Percentiles rank a stretch among this genome's conserved stretches.
Conservation (phyloP, 2,888 invertebrate species). For the Patella caerulea region DNA sequence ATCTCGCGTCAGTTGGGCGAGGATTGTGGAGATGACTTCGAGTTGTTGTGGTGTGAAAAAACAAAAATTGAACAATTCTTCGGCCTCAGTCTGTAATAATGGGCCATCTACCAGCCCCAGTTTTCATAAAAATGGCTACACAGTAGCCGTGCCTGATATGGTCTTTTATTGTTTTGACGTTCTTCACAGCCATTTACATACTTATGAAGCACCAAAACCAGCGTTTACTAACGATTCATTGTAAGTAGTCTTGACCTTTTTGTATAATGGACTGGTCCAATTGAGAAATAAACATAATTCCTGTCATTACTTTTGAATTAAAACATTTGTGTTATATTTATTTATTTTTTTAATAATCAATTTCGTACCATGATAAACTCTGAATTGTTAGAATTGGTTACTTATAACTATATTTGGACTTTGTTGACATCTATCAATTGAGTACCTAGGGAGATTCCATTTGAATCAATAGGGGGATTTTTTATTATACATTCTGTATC, state of each 20-base stretch:
- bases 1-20: constrained; percentile 34
- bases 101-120: constrained; percentile 71
- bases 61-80: constrained; percentile 84
- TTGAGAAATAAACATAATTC: neutral
- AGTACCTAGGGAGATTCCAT: too few relatives aligned
- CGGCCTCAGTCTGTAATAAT: constrained; percentile 69
- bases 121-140: constrained; percentile 63
- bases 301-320: too few relatives aligned
- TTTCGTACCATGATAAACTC: too few relatives aligned
- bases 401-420: too few relatives aligned
- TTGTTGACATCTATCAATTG: too few relatives aligned
- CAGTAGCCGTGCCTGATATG: constrained; percentile 81
- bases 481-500: too few relatives aligned
- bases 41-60: constrained; percentile 93
- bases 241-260: constrained; percentile 78
- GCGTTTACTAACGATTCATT: constrained; percentile 93
- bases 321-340: too few relatives aligned
- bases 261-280: constrained; percentile 23
- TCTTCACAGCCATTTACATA: constrained; percentile 93
- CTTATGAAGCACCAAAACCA: constrained; percentile 90
- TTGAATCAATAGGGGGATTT: too few relatives aligned
- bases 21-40: constrained; percentile 80
- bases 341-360: too few relatives aligned
- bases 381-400: too few relatives aligned
- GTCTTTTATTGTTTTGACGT: constrained; percentile 99